These are phyloP conservation scores for Ganaspis sp. DNA, from an alignment of 1,140 invertebrate species.

Conservation along the genomic window DNA sequence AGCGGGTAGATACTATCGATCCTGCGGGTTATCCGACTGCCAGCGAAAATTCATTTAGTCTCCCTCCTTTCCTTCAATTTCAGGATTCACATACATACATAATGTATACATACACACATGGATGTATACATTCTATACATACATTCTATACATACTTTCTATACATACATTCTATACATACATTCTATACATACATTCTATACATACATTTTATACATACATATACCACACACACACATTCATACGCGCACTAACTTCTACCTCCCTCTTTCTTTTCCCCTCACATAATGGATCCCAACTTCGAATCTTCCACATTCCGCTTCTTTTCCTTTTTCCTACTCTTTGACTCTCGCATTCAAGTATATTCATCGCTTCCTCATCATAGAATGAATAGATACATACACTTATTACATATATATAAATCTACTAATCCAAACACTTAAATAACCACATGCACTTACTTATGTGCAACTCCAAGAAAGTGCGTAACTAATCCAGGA, in stretches of 20 bases:
- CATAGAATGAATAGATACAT: neutral
- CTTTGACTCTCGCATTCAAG: constrained; percentile 10
- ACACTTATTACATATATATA: neutral
- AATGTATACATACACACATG: neutral
- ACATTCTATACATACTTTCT: no score
- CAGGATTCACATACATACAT: neutral
- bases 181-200: no score
- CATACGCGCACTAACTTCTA: no score
- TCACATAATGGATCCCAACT: constrained; percentile 13
- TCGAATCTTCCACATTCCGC: constrained; percentile 18
- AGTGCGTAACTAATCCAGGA: constrained; percentile 46
- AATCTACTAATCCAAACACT: constrained; percentile 30
- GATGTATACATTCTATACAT: neutral
- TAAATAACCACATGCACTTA: constrained; percentile 22
- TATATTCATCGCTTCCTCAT: neutral
- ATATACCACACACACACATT: no score
- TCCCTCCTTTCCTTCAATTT: constrained; percentile 18
- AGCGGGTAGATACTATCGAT: constrained; percentile 49
- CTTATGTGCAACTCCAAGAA: constrained; percentile 9
- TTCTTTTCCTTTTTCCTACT: constrained; percentile 33
- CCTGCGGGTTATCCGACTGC: constrained; percentile 42
- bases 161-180: no score
- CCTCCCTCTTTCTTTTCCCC: constrained; percentile 31
- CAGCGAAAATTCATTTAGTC: constrained; percentile 48
- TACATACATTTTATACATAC: no score